These are phyloP conservation scores for Amphipyra berbera DNA, from an alignment of 2,888 invertebrate species.

Conservation along the genomic window DNA sequence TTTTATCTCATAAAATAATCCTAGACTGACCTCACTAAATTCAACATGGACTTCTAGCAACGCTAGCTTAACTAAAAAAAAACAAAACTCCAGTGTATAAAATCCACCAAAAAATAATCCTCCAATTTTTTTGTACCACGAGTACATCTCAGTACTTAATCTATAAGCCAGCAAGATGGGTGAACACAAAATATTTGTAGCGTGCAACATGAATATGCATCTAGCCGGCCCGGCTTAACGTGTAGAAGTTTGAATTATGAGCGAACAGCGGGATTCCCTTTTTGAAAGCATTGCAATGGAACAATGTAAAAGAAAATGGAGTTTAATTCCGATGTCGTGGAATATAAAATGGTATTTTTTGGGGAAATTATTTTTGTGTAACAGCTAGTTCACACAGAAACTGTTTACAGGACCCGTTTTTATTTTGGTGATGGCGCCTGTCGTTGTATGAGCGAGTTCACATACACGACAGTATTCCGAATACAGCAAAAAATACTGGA, in stretches of 20 bases:
- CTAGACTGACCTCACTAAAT: too few species aligned
- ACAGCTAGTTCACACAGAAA: too few species aligned
- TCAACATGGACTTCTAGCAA: too few species aligned
- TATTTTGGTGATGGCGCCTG: too few species aligned
- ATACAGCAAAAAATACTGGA: too few species aligned
- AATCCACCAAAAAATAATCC: too few species aligned
- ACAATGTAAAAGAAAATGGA: slow-evolving; percentile 38
- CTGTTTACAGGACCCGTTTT: too few species aligned
- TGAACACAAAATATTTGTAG: slow-evolving; percentile 56
- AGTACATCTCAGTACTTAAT: slow-evolving; percentile 35
- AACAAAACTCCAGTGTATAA: slow-evolving; percentile 1
- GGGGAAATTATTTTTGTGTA: too few species aligned
- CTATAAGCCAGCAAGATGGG: slow-evolving; percentile 43
- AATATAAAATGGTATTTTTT: not conserved
- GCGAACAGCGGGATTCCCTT: slow-evolving; percentile 29
- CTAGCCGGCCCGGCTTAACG: slow-evolving; percentile 40
- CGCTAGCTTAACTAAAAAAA: too few species aligned
- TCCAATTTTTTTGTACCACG: not conserved
- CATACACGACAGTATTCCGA: too few species aligned
- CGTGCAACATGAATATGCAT: slow-evolving; percentile 66
- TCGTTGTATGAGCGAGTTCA: too few species aligned
- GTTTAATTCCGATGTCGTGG: slow-evolving; percentile 8
- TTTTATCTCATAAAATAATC: too few species aligned
- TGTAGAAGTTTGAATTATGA: slow-evolving; percentile 50
- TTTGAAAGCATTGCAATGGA: slow-evolving; percentile 28